phyloP scores from a whole-genome alignment of 1,140 invertebrate species.

The Archivesica marissinica region DNA sequence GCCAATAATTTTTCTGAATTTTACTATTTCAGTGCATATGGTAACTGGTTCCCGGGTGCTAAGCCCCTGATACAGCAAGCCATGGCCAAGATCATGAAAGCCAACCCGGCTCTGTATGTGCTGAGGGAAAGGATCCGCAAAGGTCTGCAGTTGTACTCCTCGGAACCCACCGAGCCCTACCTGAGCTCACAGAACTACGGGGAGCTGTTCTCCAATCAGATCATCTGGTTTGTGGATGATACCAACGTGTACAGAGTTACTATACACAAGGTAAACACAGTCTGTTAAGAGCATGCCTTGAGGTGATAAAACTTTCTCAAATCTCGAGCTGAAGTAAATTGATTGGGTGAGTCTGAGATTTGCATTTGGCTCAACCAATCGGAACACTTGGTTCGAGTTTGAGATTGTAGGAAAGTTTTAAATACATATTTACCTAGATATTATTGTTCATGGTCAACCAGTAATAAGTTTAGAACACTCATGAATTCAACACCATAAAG shows the following conservation, averaged over 20 bases:
- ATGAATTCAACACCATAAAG: too few relatives aligned
- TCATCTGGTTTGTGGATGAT: conserved; percentile 99
- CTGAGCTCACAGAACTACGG: conserved; percentile 99
- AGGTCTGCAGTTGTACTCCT: conserved; percentile 98
- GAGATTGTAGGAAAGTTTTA: too few relatives aligned
- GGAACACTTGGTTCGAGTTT: too few relatives aligned
- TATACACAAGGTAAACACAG: conserved; percentile 93
- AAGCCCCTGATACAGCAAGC: conserved; percentile 99
- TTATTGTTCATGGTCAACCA: too few relatives aligned
- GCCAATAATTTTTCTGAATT: too few relatives aligned
- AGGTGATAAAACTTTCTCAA: too few relatives aligned
- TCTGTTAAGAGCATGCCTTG: too few relatives aligned
- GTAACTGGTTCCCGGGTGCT: conserved; percentile 99
- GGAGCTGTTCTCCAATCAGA: conserved; percentile 99
- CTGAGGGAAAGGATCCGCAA: conserved; percentile 98
- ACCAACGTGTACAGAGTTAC: conserved; percentile 99
- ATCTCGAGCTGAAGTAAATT: too few relatives aligned
- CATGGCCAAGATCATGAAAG: conserved; percentile 99
- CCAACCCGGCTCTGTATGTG: conserved; percentile 99
- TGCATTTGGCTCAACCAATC: too few relatives aligned
- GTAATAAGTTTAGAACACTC: too few relatives aligned
- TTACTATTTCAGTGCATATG: conserved; percentile 96
- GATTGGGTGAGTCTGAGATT: too few relatives aligned
- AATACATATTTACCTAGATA: too few relatives aligned
- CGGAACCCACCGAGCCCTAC: conserved; percentile 99